Base-by-base conservation (phyloP, 2,113 vertebrate genomes). In the Carassius auratus region DNA sequence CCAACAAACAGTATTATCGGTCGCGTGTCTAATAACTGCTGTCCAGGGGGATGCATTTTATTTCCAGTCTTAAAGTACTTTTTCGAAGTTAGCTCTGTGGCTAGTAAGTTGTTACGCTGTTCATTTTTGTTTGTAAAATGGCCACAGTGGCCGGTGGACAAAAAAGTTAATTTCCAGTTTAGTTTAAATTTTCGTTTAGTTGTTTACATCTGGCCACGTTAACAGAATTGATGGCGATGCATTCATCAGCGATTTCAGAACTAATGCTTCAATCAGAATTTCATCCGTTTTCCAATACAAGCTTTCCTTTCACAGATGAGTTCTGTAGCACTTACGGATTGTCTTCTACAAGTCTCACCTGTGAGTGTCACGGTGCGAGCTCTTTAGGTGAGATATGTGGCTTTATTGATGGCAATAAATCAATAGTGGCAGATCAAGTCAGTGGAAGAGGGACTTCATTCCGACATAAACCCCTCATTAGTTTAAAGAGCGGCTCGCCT, bases 391-490 rank as follows among this genome's bases (percentile, higher is more conserved):
- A 77, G 52, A 59, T 42, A 5, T 62, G 57, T 79, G 55, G 1
- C 33, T 61, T 42, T 42, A 78, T 78, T 78, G 33, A 80, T 23
- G 57, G 59, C n/a, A 80, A 64, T 62, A 45, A 64, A 36, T 80
- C 59, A 64, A 45, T 26, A 5, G n/a, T 42, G 38, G 59, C 85
- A 83, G 88, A 87, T 86, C 87, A 89, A 92, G 90, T 88, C 87
- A 83, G 82, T 81, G 88, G 62, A 57, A 76, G 89, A 86, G 85
- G 87, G 89, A 81, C 86, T 90, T 85, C 84, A 87, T 86, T 90
- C 89, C 88, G 81, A 83, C 82, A 91, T 90, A 91, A 93, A 92
- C 91, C 90, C 85, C 86, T 90, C 87, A 89, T 94, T 90, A 92
- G 88, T 88, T 88, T 83, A 78, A 8, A 74, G 88, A 80, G 84